These are phyloP conservation scores for Habroteleia sp. DNA, from an alignment of 2,888 invertebrate genomes.

Conservation along the genomic window DNA sequence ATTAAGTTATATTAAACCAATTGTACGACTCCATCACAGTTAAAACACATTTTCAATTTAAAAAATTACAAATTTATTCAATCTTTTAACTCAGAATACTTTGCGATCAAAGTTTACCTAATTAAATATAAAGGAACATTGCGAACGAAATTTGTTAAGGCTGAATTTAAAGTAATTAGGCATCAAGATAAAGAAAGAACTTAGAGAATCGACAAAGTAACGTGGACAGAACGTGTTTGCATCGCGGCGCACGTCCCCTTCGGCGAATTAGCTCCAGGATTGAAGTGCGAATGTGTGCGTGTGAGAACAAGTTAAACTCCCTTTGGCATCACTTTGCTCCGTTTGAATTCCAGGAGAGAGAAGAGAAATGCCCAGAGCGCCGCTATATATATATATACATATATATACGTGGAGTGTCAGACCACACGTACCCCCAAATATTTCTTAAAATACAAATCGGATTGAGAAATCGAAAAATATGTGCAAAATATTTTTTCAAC, in stretches of 20 bases:
- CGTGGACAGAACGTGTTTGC: conserved; percentile 55
- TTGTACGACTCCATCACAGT: conserved; percentile 20
- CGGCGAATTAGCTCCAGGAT: conserved; percentile 50
- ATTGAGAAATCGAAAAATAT: too few species aligned
- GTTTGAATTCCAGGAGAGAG: conserved; percentile 72
- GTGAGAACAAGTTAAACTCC: conserved; percentile 64
- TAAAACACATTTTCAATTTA: conserved; percentile 19
- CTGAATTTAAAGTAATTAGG: conserved; percentile 30
- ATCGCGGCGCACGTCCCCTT: conserved; percentile 43
- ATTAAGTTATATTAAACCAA: conserved; percentile 26
- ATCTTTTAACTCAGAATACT: conserved; percentile 4
- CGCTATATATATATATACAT: too few species aligned
- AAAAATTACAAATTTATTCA: conserved; percentile 26
- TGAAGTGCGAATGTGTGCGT: conserved; percentile 55
- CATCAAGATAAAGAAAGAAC: conserved; percentile 33
- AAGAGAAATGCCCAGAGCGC: conserved; percentile 62
- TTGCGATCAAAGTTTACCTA: conserved; percentile 11
- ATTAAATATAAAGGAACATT: conserved; percentile 27
- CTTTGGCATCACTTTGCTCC: conserved; percentile 70
- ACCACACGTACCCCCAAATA: too few species aligned
- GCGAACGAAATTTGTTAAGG: conserved; percentile 19
- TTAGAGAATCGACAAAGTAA: conserved; percentile 25
- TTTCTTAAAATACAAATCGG: too few species aligned
- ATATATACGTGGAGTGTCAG: too few species aligned
- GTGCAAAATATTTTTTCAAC: too few species aligned